Evolutionary conservation across 35 echinoderm and acorn worm species (phyloP).

Genomic region (Ophiothrix spiculata): DNA sequence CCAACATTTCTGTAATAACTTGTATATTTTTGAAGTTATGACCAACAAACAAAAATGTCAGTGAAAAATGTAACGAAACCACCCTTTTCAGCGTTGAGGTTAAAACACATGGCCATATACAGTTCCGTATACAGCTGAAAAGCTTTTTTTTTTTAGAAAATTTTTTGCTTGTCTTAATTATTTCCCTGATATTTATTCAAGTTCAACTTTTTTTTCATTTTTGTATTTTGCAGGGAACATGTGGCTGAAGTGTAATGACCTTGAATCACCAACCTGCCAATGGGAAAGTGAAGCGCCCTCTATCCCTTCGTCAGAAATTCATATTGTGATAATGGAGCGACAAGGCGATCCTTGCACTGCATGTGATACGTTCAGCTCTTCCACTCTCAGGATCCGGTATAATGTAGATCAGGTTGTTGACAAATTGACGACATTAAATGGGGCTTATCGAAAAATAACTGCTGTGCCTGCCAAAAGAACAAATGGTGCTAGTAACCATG

Average conservation of each 20-base stretch:
- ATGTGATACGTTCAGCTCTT: slow-evolving; percentile 27
- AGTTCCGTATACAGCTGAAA: too few relatives aligned
- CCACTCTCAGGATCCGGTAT: slow-evolving; percentile 11
- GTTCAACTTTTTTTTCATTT: too few relatives aligned
- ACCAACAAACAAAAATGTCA: too few relatives aligned
- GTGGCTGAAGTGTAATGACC: slow-evolving; percentile 90
- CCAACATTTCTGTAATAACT: too few relatives aligned
- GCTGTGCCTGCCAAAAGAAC: neutral
- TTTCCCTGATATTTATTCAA: too few relatives aligned
- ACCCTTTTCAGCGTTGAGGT: too few relatives aligned
- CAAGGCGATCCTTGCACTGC: slow-evolving; percentile 35
- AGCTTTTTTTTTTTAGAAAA: too few relatives aligned
- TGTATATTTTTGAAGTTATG: too few relatives aligned
- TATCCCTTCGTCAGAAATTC: slow-evolving; percentile 70
- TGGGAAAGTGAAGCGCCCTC: slow-evolving; percentile 49
- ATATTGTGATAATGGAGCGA: slow-evolving; percentile 77
- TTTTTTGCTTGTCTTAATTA: too few relatives aligned
- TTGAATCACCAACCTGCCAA: slow-evolving; percentile 33
- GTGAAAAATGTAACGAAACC: too few relatives aligned
- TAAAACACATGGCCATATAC: too few relatives aligned
- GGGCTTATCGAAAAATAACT: neutral
- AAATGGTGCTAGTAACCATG: slow-evolving; percentile 11
- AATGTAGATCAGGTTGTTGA: neutral
- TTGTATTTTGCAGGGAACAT: slow-evolving; percentile 62
- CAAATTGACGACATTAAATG: neutral